These are phyloP conservation scores for Prietella phreatophila DNA, from an alignment of 2,113 vertebrate genomes.

Conservation along the genomic window DNA sequence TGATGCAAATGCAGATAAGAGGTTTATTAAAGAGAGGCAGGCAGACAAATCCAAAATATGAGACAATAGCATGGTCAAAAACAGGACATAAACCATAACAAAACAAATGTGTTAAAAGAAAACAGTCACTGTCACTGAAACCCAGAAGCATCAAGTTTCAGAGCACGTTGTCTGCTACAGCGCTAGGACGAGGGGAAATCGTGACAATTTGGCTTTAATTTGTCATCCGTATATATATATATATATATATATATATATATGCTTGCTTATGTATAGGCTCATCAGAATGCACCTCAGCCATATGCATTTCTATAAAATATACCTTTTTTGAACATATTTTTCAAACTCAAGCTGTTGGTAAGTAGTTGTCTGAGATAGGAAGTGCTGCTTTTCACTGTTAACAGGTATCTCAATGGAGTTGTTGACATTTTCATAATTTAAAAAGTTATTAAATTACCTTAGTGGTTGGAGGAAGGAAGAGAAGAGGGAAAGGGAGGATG, in stretches of 20 bases:
- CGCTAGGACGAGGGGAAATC: too few relatives aligned
- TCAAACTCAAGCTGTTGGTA: not conserved
- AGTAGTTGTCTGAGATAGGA: not conserved
- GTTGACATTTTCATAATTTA: conserved; percentile 20
- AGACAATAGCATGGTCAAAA: too few relatives aligned
- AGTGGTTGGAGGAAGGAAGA: conserved; percentile 20
- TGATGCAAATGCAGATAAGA: too few relatives aligned
- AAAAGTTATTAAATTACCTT: conserved; percentile 30
- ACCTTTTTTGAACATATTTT: not conserved
- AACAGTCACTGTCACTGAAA: too few relatives aligned
- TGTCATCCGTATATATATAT: not conserved
- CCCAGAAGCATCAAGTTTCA: too few relatives aligned
- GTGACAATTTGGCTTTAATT: not conserved
- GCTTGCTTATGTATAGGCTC: not conserved
- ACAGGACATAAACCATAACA: too few relatives aligned
- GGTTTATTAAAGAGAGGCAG: too few relatives aligned
- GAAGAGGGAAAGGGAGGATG: not conserved
- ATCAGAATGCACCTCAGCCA: not conserved
- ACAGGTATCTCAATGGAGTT: conserved; percentile 19
- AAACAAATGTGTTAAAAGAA: too few relatives aligned
- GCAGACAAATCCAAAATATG: too few relatives aligned
- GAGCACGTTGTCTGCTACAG: too few relatives aligned
- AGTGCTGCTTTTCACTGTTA: not conserved
- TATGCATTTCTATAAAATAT: not conserved
- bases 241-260: too few relatives aligned